A percentile compares a stretch with the other conserved stretches of the same genome.
phyloP scores from a whole-genome alignment of 2,888 invertebrate genomes.

The Drosophila vallismaia region DNA sequence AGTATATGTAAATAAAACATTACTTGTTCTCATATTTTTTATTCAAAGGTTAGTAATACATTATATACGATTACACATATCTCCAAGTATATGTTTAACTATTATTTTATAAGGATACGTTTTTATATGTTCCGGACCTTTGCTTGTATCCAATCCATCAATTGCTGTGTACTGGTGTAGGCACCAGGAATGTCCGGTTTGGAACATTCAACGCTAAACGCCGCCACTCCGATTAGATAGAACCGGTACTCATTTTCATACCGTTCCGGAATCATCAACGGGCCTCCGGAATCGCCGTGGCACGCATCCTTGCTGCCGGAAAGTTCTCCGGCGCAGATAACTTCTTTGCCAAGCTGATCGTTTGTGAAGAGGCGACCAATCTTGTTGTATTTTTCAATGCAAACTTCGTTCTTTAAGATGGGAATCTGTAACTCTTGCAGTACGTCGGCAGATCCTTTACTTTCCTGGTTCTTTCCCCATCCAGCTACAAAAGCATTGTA shows the following conservation, averaged over 20 bases:
- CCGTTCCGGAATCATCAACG: slow-evolving; percentile 81
- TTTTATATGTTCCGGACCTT: slow-evolving; percentile 66
- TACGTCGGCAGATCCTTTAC: slow-evolving; percentile 87
- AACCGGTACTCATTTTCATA: slow-evolving; percentile 49
- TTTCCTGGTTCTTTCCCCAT: slow-evolving; percentile 82
- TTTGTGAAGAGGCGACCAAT: slow-evolving; percentile 66
- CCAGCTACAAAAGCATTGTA: slow-evolving; percentile 90
- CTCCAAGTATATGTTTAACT: too few species aligned
- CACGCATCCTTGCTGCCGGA: slow-evolving; percentile 82
- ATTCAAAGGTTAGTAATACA: too few species aligned
- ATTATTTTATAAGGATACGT: too few species aligned
- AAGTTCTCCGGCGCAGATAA: slow-evolving; percentile 81
- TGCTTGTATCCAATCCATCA: slow-evolving; percentile 86
- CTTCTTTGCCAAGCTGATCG: slow-evolving; percentile 80
- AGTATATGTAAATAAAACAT: too few species aligned
- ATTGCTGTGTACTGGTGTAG: slow-evolving; percentile 86
- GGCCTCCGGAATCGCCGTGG: slow-evolving; percentile 83
- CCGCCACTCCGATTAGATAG: slow-evolving; percentile 87
- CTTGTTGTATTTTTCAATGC: slow-evolving; percentile 83
- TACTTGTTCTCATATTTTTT: too few species aligned
- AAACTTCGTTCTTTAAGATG: slow-evolving; percentile 87
- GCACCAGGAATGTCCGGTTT: slow-evolving; percentile 87
- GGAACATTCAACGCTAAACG: slow-evolving; percentile 88
- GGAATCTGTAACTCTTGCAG: slow-evolving; percentile 90
- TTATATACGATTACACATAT: too few species aligned